Percentiles rank a stretch among this genome's conserved stretches.
Evolutionary conservation across 2,888 invertebrate species (phyloP).

Genomic region (Thecocarcelia acutangulata): DNA sequence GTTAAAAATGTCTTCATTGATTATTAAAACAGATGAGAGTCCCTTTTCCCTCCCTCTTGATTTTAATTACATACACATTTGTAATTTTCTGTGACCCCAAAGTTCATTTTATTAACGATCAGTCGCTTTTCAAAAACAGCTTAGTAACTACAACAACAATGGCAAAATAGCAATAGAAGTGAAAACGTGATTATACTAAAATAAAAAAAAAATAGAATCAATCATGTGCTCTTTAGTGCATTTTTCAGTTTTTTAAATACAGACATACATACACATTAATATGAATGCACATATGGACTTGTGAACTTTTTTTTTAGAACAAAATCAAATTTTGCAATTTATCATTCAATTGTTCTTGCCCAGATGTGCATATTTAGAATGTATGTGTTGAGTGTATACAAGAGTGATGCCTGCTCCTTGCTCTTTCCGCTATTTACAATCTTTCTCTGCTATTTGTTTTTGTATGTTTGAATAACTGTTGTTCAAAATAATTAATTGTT

Average conservation of each 20-base stretch:
- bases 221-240: conserved; percentile 27
- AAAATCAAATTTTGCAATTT: conserved; percentile 23
- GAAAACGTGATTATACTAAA: conserved; percentile 25
- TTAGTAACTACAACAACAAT: background rate
- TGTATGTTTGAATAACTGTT: background rate
- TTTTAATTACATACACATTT: background rate
- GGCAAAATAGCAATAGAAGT: conserved; percentile 23
- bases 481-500: conserved; percentile 19
- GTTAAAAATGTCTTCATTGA: too few relatives aligned
- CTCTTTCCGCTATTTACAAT: background rate
- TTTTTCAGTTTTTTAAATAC: background rate
- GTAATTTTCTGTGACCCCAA: conserved; percentile 28
- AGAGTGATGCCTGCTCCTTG: background rate
- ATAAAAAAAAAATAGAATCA: conserved; percentile 29
- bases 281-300: too few relatives aligned
- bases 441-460: background rate
- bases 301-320: background rate
- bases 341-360: conserved; percentile 16
- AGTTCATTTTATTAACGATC: conserved; percentile 17
- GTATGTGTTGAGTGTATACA: too few relatives aligned
- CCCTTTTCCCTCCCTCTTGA: background rate
- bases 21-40: too few relatives aligned
- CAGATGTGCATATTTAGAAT: background rate
- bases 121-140: background rate
- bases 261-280: background rate